Conservation (phyloP, 1,140 invertebrate species). For the Polypedilum pembai region DNA sequence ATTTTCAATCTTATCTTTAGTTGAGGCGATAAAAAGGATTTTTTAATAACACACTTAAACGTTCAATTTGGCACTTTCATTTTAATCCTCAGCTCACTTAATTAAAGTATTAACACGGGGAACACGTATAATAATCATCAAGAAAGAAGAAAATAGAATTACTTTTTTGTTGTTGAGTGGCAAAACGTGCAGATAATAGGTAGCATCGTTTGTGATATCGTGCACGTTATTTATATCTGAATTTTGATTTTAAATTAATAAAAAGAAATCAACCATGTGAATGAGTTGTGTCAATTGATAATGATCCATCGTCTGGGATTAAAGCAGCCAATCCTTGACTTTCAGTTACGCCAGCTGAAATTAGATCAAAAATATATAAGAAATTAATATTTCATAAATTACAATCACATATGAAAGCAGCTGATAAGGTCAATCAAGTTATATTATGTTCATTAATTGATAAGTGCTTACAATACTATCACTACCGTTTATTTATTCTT, state of each 20-base stretch:
- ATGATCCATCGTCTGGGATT: background rate
- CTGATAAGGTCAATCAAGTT: no score
- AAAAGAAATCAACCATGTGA: background rate
- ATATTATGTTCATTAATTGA: no score
- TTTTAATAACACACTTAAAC: no score
- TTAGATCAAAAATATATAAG: background rate
- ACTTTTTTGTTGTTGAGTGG: background rate
- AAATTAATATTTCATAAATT: background rate
- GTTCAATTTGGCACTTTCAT: no score
- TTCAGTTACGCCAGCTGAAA: background rate
- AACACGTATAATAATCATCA: background rate
- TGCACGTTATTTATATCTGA: no score
- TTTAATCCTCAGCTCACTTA: no score
- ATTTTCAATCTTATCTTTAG: no score
- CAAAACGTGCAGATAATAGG: background rate
- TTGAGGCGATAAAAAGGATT: no score
- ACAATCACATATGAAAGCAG: no score
- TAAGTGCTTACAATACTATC: no score
- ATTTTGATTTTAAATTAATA: background rate
- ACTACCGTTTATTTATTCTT: no score
- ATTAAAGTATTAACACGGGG: background rate
- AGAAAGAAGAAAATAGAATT: background rate
- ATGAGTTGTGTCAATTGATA: background rate
- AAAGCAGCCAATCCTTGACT: background rate
- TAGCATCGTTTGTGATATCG: no score